phyloP scores from a whole-genome alignment of 2,888 invertebrate species.

The Pelosia muscerda region DNA sequence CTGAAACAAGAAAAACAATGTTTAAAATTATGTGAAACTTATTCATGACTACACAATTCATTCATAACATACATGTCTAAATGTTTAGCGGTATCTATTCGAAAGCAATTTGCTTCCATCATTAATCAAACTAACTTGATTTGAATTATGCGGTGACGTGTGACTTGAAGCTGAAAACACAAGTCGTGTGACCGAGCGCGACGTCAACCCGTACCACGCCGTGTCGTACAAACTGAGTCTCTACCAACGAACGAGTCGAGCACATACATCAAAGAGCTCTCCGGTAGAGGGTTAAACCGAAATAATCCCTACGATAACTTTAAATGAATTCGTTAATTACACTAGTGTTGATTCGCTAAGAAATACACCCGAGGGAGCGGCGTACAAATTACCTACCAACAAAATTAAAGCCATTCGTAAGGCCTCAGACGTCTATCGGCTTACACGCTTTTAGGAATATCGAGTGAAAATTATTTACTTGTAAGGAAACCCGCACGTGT shows the following conservation, averaged over 20 bases:
- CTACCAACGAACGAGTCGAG: conserved; percentile 31
- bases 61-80: conserved; percentile 12
- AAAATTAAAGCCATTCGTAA: conserved; percentile 71
- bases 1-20: neutral
- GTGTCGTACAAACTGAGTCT: conserved; percentile 23
- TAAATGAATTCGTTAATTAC: conserved; percentile 84
- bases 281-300: conserved; percentile 52
- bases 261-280: conserved; percentile 70
- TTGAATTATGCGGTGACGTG: conserved; percentile 62
- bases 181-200: conserved; percentile 32
- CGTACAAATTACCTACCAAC: conserved; percentile 78
- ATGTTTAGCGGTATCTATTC: conserved; percentile 31
- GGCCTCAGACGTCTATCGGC: conserved; percentile 66
- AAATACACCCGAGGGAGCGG: conserved; percentile 69
- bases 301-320: conserved; percentile 70
- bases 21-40: neutral
- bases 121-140: conserved; percentile 70
- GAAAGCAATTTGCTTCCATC: conserved; percentile 51
- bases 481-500: conserved; percentile 56
- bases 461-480: conserved; percentile 62
- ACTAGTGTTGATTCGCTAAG: conserved; percentile 82
- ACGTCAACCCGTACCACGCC: conserved; percentile 23
- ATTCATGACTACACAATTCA: neutral
- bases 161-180: conserved; percentile 57
- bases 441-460: conserved; percentile 60